phyloP scores from a whole-genome alignment of 2,888 invertebrate species.

The Euspilapteryx auroguttella region DNA sequence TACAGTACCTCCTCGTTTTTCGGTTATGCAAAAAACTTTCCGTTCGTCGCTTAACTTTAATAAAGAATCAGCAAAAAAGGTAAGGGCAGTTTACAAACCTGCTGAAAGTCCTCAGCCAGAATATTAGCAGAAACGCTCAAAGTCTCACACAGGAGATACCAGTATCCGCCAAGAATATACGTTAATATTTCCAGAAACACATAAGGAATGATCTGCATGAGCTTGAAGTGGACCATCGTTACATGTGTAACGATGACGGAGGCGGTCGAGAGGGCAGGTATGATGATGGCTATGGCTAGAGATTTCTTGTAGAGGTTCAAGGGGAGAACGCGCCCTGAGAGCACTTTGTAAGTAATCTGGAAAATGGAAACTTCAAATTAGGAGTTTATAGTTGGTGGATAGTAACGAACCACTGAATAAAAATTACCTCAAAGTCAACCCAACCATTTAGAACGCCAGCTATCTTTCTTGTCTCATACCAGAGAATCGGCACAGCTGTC shows the following conservation, averaged over 20 bases:
- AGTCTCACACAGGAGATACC: slow-evolving; percentile 70
- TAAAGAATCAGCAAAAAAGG: no score
- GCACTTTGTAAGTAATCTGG: slow-evolving; percentile 61
- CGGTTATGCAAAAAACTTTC: no score
- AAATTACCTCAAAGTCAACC: slow-evolving; percentile 66
- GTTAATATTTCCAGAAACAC: slow-evolving; percentile 70
- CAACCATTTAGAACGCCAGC: slow-evolving; percentile 64
- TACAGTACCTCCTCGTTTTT: no score
- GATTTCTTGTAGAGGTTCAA: slow-evolving; percentile 63
- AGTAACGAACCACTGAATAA: no score
- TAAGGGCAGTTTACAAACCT: no score
- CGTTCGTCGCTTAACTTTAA: no score
- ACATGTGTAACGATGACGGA: slow-evolving; percentile 70
- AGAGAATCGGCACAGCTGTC: slow-evolving; percentile 63
- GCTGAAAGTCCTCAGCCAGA: slow-evolving; percentile 70
- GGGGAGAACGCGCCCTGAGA: slow-evolving; percentile 60
- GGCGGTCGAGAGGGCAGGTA: slow-evolving; percentile 64
- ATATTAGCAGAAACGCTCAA: slow-evolving; percentile 66
- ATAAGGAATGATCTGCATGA: slow-evolving; percentile 68
- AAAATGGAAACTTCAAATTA: slow-evolving; percentile 14
- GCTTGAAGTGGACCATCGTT: slow-evolving; percentile 70
- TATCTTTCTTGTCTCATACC: slow-evolving; percentile 69
- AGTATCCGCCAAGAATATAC: slow-evolving; percentile 70
- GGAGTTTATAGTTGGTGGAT: no score
- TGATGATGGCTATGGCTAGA: slow-evolving; percentile 53